Conservation (phyloP, 2,113 vertebrate genomes). For the Coturnix japonica region DNA sequence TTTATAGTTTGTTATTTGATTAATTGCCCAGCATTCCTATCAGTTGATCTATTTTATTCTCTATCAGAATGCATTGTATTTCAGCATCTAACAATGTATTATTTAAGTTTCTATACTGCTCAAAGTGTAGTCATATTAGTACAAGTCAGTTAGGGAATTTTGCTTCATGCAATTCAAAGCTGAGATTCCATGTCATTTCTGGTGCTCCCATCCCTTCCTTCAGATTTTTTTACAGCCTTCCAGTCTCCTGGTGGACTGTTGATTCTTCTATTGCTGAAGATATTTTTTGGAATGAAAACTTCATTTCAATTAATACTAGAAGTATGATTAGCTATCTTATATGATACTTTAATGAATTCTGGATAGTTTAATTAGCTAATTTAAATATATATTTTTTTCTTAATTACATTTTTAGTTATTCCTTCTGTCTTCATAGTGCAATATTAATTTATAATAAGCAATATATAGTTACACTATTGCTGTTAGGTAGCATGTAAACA, state of each 20-base stretch:
- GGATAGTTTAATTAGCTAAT: not conserved
- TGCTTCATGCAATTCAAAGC: not conserved
- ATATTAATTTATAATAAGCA: not conserved
- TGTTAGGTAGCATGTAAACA: not conserved
- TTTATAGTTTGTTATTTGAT: not conserved
- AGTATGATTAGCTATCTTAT: not conserved
- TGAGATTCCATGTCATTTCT: not conserved
- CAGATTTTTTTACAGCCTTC: not conserved
- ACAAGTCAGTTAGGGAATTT: not conserved
- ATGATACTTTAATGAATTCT: not conserved
- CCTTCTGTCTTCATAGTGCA: not conserved
- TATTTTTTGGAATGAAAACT: not conserved
- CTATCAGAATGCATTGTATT: not conserved
- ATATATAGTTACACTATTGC: not conserved
- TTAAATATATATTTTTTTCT: not conserved
- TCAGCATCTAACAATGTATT: not conserved
- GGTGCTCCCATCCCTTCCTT: not conserved
- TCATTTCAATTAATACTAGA: not conserved
- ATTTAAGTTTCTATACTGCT: not conserved
- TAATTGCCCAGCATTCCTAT: not conserved
- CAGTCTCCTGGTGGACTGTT: not conserved
- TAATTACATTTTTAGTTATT: not conserved
- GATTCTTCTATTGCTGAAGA: not conserved
- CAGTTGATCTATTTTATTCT: not conserved
- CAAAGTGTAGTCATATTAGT: not conserved